A percentile compares a stretch with the other conserved stretches of the same genome.
Conservation (phyloP, 92 coral and sea anemone genomes). For the Parazoanthus atlanticus region DNA sequence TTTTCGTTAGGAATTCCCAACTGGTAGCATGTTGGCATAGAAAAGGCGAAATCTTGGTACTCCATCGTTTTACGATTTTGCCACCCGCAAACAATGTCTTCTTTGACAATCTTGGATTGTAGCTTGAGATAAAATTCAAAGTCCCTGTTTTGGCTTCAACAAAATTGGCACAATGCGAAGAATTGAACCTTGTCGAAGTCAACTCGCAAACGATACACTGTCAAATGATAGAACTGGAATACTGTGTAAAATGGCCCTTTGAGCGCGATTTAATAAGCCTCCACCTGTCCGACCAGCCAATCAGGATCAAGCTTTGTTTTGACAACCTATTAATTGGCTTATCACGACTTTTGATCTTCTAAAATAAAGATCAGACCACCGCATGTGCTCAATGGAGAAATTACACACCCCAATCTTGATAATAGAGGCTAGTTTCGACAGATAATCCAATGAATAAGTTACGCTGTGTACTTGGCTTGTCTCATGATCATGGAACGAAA, state of each 20-base stretch:
- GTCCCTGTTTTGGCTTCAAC: not conserved
- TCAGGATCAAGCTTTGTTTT: slow-evolving; percentile 83
- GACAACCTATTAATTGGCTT: slow-evolving; percentile 97
- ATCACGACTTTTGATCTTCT: slow-evolving; percentile 90
- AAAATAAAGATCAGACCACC: slow-evolving; percentile 73
- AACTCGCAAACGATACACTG: slow-evolving; percentile 30
- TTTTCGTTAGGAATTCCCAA: slow-evolving; percentile 97
- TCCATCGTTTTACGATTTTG: slow-evolving; percentile 62
- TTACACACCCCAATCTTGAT: slow-evolving; percentile 52
- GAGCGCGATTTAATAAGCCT: slow-evolving; percentile 90
- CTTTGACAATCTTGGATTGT: slow-evolving; percentile 11
- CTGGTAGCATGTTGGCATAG: slow-evolving; percentile 99
- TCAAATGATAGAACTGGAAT: slow-evolving; percentile 34
- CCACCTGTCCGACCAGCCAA: slow-evolving; percentile 92
- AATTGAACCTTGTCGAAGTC: slow-evolving; percentile 14
- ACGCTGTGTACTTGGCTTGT: not conserved
- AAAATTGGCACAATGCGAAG: slow-evolving; percentile 8
- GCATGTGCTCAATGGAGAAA: slow-evolving; percentile 72
- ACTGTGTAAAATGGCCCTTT: slow-evolving; percentile 75
- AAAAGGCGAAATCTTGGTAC: slow-evolving; percentile 87
- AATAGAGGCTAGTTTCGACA: slow-evolving; percentile 37
- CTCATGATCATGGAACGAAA: not conserved
- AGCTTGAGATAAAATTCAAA: not conserved
- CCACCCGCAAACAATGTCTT: slow-evolving; percentile 34
- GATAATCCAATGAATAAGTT: not conserved